Conservation (phyloP, 2,888 invertebrate species). For the Carterocephalus palaemon region DNA sequence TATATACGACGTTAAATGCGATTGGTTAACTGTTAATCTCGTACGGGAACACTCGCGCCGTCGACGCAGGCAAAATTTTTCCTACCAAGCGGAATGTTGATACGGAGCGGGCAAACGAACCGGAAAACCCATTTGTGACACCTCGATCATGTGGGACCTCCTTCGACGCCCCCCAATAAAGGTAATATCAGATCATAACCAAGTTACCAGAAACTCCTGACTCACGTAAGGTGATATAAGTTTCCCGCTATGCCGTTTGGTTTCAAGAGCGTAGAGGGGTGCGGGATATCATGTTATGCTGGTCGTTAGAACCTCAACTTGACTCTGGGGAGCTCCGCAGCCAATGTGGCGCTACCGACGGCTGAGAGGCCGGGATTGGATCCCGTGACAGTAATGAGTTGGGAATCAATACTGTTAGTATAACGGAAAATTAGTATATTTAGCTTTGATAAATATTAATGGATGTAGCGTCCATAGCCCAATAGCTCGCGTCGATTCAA, state of each 20-base stretch:
- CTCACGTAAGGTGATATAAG: constrained; percentile 14
- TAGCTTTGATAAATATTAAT: too few relatives aligned
- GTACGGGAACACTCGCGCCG: constrained; percentile 8
- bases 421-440: constrained; percentile 38
- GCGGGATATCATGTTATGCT: constrained; percentile 35
- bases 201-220: constrained; percentile 28
- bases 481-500: too few relatives aligned
- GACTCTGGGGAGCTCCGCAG: constrained; percentile 52
- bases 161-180: constrained; percentile 49
- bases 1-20: too few relatives aligned
- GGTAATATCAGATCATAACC: constrained; percentile 60
- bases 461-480: too few relatives aligned
- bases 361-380: constrained; percentile 52
- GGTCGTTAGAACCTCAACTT: constrained; percentile 47
- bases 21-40: constrained; percentile 13
- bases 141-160: constrained; percentile 35
- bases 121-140: constrained; percentile 39
- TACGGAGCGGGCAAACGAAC: constrained; percentile 33
- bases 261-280: background rate
- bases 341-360: constrained; percentile 53
- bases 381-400: constrained; percentile 57
- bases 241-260: background rate
- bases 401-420: constrained; percentile 56
- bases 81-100: constrained; percentile 27
- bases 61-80: constrained; percentile 19